A percentile compares a stretch with the other conserved stretches of the same genome.
Evolutionary conservation across 2,113 vertebrate species (phyloP).

Genomic region (Arothron firmamentum): DNA sequence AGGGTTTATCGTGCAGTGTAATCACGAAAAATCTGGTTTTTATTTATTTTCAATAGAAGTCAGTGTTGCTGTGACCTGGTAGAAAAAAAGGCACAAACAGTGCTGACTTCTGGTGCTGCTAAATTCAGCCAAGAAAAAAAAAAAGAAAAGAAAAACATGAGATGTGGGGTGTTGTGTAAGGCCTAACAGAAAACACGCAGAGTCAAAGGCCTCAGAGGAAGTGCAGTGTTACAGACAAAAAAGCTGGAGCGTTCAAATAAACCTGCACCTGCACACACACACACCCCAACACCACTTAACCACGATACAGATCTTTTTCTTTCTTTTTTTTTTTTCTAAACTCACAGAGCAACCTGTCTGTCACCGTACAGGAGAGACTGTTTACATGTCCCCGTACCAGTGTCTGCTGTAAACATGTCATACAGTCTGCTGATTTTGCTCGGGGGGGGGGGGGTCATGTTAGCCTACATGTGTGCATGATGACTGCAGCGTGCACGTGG

Average conservation of each 20-base stretch:
- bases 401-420: constrained; percentile 61
- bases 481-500: constrained; percentile 59
- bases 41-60: not conserved
- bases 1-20: no score
- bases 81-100: constrained; percentile 15
- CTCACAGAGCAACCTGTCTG: constrained; percentile 56
- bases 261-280: constrained; percentile 21
- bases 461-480: constrained; percentile 47
- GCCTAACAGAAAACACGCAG: constrained; percentile 23
- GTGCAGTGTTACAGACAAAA: constrained; percentile 49
- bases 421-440: constrained; percentile 58
- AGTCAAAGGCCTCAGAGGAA: constrained; percentile 29
- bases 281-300: constrained; percentile 55
- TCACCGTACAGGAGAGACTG: constrained; percentile 32
- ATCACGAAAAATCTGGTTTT: constrained; percentile 15
- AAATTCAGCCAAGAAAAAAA: constrained; percentile 16
- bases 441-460: constrained; percentile 34
- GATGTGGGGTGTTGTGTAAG: constrained; percentile 21
- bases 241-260: constrained; percentile 43
- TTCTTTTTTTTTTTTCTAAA: constrained; percentile 62
- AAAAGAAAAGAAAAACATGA: constrained; percentile 1
- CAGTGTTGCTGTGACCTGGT: constrained; percentile 1
- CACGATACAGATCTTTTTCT: constrained; percentile 67
- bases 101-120: constrained; percentile 23
- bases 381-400: constrained; percentile 41